Conservation (phyloP, 1,140 invertebrate species). For the Argopecten irradians region DNA sequence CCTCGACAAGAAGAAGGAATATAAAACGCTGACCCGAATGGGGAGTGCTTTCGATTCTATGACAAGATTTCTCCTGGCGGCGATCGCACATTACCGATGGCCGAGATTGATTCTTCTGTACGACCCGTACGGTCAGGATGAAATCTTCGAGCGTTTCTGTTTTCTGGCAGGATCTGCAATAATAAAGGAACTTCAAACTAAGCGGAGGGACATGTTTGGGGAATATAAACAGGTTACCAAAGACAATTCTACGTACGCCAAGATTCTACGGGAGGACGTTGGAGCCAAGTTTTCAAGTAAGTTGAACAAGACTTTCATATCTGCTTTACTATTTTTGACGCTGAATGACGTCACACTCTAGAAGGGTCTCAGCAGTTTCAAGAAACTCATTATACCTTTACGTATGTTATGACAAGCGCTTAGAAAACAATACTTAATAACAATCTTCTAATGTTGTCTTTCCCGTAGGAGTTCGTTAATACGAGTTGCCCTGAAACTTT, state of each 20-base stretch:
- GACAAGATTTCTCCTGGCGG: slow-evolving; percentile 46
- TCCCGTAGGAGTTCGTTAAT: no score
- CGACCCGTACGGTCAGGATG: slow-evolving; percentile 33
- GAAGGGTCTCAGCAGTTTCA: no score
- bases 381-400: no score
- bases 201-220: not conserved
- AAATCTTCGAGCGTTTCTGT: slow-evolving; percentile 78
- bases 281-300: slow-evolving; percentile 13
- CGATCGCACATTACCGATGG: slow-evolving; percentile 55
- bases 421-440: no score
- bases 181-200: not conserved
- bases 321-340: no score
- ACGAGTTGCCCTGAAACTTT: no score
- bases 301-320: no score
- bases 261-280: slow-evolving; percentile 24
- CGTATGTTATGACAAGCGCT: no score
- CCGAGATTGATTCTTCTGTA: slow-evolving; percentile 52
- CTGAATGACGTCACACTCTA: no score
- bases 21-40: slow-evolving; percentile 64
- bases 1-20: slow-evolving; percentile 62
- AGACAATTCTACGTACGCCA: not conserved
- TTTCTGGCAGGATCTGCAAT: slow-evolving; percentile 59
- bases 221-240: not conserved
- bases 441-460: no score
- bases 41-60: slow-evolving; percentile 56